Evolutionary conservation across 2,113 vertebrate genomes (phyloP).

Genomic region (Cyprinodon variegatus): DNA sequence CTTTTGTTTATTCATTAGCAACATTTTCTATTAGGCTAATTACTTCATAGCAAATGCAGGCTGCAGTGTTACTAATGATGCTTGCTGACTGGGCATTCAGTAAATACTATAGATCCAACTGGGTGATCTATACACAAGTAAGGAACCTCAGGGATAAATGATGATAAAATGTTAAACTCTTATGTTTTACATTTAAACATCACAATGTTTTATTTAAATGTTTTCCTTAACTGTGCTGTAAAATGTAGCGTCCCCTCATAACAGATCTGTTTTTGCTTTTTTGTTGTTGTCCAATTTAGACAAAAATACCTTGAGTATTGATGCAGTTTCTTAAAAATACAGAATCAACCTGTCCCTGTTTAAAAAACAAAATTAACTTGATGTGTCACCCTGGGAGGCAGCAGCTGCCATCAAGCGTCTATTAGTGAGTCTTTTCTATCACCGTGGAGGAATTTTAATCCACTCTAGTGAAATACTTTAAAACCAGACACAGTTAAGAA

Average conservation of each 20-base stretch:
- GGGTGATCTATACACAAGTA: constrained; percentile 59
- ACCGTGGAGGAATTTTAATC: background rate
- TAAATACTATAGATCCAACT: constrained; percentile 34
- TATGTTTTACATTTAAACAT: constrained; percentile 13
- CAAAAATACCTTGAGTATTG: background rate
- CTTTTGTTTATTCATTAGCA: background rate
- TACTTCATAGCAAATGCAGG: background rate
- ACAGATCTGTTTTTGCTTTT: background rate
- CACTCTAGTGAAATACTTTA: background rate
- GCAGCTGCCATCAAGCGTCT: background rate
- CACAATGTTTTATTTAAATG: constrained; percentile 15
- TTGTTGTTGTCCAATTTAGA: background rate
- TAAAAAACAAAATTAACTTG: background rate
- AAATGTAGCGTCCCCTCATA: background rate
- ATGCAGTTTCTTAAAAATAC: background rate
- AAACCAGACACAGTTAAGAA: background rate
- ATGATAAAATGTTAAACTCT: background rate
- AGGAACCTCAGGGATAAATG: constrained; percentile 59
- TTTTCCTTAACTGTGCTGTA: background rate
- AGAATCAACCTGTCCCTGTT: too few relatives aligned
- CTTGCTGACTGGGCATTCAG: background rate
- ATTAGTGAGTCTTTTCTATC: background rate
- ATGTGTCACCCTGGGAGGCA: too few relatives aligned
- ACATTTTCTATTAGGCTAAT: background rate
- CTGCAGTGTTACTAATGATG: background rate